Percentiles rank a stretch among this genome's conserved stretches.
phyloP scores from a whole-genome alignment of 1,140 invertebrate species.

The Cherax quadricarinatus region DNA sequence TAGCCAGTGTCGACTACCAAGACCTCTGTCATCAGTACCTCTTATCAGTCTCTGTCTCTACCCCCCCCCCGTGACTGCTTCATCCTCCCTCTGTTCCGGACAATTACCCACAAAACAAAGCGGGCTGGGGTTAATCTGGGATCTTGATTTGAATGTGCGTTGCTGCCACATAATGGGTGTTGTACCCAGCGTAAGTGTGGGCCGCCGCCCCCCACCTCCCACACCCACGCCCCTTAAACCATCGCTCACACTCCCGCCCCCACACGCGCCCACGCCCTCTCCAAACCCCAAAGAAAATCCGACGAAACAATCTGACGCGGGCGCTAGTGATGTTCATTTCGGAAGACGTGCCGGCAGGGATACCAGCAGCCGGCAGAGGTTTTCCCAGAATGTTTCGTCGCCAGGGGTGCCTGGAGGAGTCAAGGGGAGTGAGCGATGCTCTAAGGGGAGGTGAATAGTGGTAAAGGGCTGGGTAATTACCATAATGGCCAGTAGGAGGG shows the following conservation, averaged over 20 bases:
- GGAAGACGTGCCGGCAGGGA: conserved; percentile 54
- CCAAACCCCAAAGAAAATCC: neutral
- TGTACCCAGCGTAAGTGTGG: neutral
- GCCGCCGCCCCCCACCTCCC: neutral
- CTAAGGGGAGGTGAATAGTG: conserved; percentile 33
- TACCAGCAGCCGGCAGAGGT: neutral
- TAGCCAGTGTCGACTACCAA: too few relatives aligned
- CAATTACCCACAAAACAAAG: conserved; percentile 67
- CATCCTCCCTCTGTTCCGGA: conserved; percentile 56
- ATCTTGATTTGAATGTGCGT: conserved; percentile 65
- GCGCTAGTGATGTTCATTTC: conserved; percentile 61
- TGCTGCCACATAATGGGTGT: conserved; percentile 62
- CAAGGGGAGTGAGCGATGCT: neutral
- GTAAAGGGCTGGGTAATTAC: conserved; percentile 59
- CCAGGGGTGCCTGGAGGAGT: neutral
- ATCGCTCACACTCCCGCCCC: conserved; percentile 1
- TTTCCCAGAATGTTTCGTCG: conserved; percentile 35
- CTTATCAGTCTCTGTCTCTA: conserved; percentile 28
- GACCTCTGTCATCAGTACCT: neutral
- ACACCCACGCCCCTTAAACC: neutral
- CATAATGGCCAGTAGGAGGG: conserved; percentile 36
- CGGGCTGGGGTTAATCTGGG: conserved; percentile 60
- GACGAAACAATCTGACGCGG: neutral
- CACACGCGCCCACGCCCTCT: neutral
- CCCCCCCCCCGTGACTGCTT: conserved; percentile 27